Percentiles rank a stretch among this genome's conserved stretches.
Conservation (phyloP, 2,797 vertebrate genomes). For the Chromis chromis region DNA sequence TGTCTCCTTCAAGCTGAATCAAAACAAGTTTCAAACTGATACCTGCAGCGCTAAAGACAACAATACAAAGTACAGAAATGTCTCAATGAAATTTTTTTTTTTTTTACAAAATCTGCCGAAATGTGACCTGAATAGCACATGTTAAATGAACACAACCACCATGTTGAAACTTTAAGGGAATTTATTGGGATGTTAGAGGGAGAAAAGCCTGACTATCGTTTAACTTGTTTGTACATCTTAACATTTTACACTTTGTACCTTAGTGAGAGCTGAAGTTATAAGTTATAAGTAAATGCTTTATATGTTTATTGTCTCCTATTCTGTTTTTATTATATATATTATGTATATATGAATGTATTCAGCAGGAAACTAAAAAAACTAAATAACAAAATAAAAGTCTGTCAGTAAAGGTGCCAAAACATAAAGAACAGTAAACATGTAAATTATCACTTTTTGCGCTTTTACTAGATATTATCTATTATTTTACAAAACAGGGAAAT, state of each 20-base stretch:
- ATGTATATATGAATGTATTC: not conserved
- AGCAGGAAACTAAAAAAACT: too few relatives aligned
- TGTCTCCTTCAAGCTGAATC: conserved; percentile 9
- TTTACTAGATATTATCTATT: too few relatives aligned
- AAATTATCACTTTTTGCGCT: too few relatives aligned
- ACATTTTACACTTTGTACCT: not conserved
- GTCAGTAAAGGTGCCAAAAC: too few relatives aligned
- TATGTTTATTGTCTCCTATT: not conserved
- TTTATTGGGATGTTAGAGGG: not conserved
- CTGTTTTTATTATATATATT: not conserved
- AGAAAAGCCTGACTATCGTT: not conserved
- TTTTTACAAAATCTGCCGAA: not conserved
- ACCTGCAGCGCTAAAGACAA: conserved; percentile 12
- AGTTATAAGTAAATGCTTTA: not conserved
- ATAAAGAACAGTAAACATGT: too few relatives aligned
- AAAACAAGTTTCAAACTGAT: conserved; percentile 28
- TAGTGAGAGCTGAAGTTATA: not conserved
- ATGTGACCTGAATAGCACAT: not conserved
- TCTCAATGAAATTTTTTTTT: not conserved
- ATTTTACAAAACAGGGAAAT: too few relatives aligned
- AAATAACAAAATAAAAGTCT: too few relatives aligned
- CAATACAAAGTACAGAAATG: not conserved
- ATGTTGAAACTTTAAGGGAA: not conserved
- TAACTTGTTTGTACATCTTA: not conserved
- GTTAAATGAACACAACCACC: not conserved